Percentiles rank a stretch among this genome's conserved stretches.
Evolutionary conservation across 1,140 invertebrate species (phyloP).

Genomic region (Cotesia chilonis): DNA sequence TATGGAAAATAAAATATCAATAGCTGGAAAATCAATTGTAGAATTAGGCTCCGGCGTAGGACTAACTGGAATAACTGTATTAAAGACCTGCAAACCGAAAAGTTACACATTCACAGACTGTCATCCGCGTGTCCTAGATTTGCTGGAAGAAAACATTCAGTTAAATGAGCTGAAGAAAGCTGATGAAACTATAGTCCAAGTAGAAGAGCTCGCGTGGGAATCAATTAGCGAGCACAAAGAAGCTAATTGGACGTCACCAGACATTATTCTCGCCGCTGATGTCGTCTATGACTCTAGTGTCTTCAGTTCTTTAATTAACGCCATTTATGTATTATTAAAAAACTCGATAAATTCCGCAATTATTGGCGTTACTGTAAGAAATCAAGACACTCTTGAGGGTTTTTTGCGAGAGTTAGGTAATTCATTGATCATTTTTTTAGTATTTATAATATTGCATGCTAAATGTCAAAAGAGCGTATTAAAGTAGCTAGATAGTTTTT

Average conservation of each 20-base stretch:
- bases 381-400: constrained; percentile 59
- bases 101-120: constrained; percentile 67
- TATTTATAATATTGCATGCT: too few relatives aligned
- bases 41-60: constrained; percentile 71
- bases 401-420: constrained; percentile 64
- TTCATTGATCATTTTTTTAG: not conserved
- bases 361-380: constrained; percentile 66
- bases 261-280: constrained; percentile 67
- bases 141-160: constrained; percentile 62
- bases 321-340: constrained; percentile 57
- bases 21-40: constrained; percentile 63
- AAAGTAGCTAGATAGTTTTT: too few relatives aligned
- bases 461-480: too few relatives aligned
- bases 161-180: constrained; percentile 52
- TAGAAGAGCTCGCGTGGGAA: constrained; percentile 66
- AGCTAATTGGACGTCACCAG: constrained; percentile 47
- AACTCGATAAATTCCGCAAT: constrained; percentile 52
- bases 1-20: constrained; percentile 54
- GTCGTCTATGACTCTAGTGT: constrained; percentile 65
- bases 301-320: constrained; percentile 58
- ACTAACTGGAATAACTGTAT: constrained; percentile 64
- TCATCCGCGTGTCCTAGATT: constrained; percentile 64
- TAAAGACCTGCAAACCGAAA: constrained; percentile 61
- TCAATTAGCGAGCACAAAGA: constrained; percentile 52
- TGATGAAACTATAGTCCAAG: constrained; percentile 46